Evolutionary conservation across 2,888 invertebrate genomes (phyloP), one percentile per base, ranked within the genome.

Genomic region (Agrochola litura): DNA sequence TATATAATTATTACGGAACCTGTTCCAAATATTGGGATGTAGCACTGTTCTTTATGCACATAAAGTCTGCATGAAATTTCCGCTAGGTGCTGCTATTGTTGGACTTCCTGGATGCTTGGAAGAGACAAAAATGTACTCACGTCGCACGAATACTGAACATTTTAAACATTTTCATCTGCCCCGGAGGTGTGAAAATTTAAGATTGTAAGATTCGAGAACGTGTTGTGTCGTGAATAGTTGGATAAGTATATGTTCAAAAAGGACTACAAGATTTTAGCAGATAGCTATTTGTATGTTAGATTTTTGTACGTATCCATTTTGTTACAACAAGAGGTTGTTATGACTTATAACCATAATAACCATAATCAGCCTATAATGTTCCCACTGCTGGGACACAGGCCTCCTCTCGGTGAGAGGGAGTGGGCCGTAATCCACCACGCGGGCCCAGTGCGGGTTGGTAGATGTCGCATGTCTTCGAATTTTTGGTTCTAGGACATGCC

Each of bases 11-110:
- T 30, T 30, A 30, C 30, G 56, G 84, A 58, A 77, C 77, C 77
- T 67, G 1, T 61, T n/a, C 3, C 0, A 49, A 37, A 67, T n/a
- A 54, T 46, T 68, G 19, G n/a, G 52, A 61, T 37, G 25, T 49
- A 46, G 61, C 10, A 9, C 46, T 71, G 25, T 56, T 69, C 56
- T 78, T 73, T 82, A 69, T 77, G 63, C 71, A 64, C 68, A 76
- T 85, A 76, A 79, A 77, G 56, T 69, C 76, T 82, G 82, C 71
- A 82, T 77, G 54, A 81, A 81, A 84, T 76, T 85, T 78, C 77
- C 76, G 68, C 65, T 70, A 63, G 75, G 49, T 68, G 58, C 67
- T 71, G 64, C 75, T 16, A 77, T 74, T 77, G 77, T 84, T 63
- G 71, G 63, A 73, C 73, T 82, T 77, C 75, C 73, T 56, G 75